Conservation (phyloP, 2,113 vertebrate species). For the Odocoileus virginianus region DNA sequence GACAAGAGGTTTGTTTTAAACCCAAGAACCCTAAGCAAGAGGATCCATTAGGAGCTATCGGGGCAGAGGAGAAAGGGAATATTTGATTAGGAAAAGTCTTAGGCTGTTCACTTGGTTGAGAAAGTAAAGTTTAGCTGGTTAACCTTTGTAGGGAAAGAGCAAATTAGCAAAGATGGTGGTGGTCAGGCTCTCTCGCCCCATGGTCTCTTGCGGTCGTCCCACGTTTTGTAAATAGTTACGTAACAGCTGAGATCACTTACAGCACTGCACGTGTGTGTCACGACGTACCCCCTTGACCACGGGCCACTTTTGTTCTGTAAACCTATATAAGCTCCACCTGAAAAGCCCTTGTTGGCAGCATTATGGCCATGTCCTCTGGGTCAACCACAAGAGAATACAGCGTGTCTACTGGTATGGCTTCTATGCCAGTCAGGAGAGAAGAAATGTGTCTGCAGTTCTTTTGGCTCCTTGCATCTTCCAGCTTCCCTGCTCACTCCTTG, state of each 20-base stretch:
- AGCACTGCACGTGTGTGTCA: neutral
- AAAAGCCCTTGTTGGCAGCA: neutral
- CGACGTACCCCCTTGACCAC: neutral
- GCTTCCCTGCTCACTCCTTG: neutral
- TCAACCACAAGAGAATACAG: neutral
- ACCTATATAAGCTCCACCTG: neutral
- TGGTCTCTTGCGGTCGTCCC: neutral
- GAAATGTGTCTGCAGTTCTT: neutral
- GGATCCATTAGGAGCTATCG: neutral
- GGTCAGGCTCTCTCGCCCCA: neutral
- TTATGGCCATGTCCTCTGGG: neutral
- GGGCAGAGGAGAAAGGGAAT: neutral
- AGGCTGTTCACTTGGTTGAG: conserved; percentile 21
- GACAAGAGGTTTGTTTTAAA: conserved; percentile 12
- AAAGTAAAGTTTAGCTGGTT: conserved; percentile 30
- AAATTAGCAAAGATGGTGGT: neutral
- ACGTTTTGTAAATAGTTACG: neutral
- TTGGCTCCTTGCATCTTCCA: neutral
- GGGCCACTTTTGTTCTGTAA: neutral
- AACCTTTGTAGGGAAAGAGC: neutral
- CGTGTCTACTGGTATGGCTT: neutral
- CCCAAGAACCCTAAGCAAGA: neutral
- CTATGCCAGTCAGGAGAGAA: neutral
- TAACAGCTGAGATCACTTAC: neutral
- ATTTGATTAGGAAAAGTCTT: neutral